Conservation (phyloP, 2,888 invertebrate genomes). For the Agrilus mali region DNA sequence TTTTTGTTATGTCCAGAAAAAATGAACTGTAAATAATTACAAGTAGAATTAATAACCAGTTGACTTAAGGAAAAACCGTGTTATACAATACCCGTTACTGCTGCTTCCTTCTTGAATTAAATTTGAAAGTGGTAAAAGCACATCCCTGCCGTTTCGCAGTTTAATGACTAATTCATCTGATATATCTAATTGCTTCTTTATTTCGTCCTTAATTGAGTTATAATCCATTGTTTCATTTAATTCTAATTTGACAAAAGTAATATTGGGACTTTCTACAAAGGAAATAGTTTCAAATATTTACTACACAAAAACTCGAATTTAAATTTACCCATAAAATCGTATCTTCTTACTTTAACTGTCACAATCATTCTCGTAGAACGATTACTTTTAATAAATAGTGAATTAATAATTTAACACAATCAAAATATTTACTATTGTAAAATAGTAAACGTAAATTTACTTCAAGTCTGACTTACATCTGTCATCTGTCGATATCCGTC, state of each 20-base stretch:
- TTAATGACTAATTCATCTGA: conserved; percentile 33
- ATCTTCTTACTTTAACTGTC: too few relatives aligned
- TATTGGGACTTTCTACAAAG: conserved; percentile 21
- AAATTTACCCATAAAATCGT: too few relatives aligned
- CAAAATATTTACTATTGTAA: too few relatives aligned
- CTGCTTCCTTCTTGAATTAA: conserved; percentile 28
- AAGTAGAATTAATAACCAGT: conserved; percentile 1
- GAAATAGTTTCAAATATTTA: neutral
- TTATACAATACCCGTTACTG: conserved; percentile 20
- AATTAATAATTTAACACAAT: too few relatives aligned
- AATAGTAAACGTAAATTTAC: too few relatives aligned
- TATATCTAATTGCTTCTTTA: conserved; percentile 25
- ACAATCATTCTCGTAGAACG: too few relatives aligned
- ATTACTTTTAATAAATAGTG: too few relatives aligned
- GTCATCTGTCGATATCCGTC: too few relatives aligned
- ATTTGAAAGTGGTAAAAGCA: conserved; percentile 33
- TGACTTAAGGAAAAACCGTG: neutral
- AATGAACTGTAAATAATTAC: conserved; percentile 26
- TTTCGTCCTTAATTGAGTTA: conserved; percentile 22
- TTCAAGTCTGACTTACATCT: too few relatives aligned
- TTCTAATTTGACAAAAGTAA: conserved; percentile 21
- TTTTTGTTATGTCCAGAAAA: conserved; percentile 33
- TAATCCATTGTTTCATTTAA: conserved; percentile 23
- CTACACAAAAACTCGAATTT: too few relatives aligned
- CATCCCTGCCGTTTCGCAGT: conserved; percentile 32